Evolutionary conservation across 2,888 invertebrate genomes (phyloP).

Genomic region (Argynnis bischoffii): DNA sequence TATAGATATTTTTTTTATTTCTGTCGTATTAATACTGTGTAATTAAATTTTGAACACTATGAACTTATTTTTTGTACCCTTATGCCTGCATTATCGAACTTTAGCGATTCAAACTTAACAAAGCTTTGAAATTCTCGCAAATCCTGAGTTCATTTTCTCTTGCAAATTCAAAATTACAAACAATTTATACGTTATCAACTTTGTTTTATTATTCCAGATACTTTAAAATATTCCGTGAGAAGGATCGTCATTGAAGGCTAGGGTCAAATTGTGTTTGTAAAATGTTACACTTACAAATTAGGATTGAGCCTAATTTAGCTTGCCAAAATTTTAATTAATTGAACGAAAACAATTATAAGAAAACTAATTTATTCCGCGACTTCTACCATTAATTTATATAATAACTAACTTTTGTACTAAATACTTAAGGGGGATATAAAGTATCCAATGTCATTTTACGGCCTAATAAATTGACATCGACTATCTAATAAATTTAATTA

Average conservation of each 20-base stretch:
- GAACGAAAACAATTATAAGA: background rate
- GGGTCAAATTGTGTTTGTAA: slow-evolving; percentile 3
- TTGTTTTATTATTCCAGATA: slow-evolving; percentile 30
- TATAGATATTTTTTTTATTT: no score
- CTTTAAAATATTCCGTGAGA: slow-evolving; percentile 14
- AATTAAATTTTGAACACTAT: no score
- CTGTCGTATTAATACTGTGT: no score
- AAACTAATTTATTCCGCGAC: no score
- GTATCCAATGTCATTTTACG: no score
- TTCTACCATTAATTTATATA: no score
- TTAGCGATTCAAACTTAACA: slow-evolving; percentile 4
- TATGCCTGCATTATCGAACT: slow-evolving; percentile 3
- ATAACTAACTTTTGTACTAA: no score
- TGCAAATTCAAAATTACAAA: slow-evolving; percentile 24
- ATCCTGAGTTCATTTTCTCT: slow-evolving; percentile 27
- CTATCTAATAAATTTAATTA: no score
- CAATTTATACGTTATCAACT: slow-evolving; percentile 34
- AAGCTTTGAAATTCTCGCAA: slow-evolving; percentile 18
- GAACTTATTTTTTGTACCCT: background rate
- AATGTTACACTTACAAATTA: background rate
- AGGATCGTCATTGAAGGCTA: background rate
- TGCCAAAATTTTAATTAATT: background rate
- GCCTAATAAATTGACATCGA: no score
- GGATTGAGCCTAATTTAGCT: background rate
- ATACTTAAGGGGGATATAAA: no score